A percentile compares a stretch with the other conserved stretches of the same genome.
Evolutionary conservation across 2,888 invertebrate species (phyloP).

Genomic region (Drosophila subquinaria): DNA sequence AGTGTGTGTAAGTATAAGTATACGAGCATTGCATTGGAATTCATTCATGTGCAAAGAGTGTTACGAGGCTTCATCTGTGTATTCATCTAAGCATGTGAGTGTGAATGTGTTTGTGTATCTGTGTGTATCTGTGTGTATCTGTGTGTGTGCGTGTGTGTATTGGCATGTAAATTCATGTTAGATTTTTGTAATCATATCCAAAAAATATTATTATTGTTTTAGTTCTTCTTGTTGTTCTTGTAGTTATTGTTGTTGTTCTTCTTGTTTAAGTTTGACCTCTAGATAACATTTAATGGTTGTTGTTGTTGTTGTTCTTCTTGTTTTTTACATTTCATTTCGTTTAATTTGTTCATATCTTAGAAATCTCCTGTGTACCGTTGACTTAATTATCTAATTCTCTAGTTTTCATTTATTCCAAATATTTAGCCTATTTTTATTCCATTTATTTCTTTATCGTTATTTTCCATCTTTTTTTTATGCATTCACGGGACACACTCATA

Average conservation of each 20-base stretch:
- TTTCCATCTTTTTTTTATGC: neutral
- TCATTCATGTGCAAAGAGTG: constrained; percentile 12
- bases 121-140: constrained; percentile 3
- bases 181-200: constrained; percentile 29
- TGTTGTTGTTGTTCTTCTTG: constrained; percentile 13
- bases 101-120: constrained; percentile 1
- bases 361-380: constrained; percentile 61
- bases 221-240: neutral
- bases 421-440: constrained; percentile 38
- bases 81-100: constrained; percentile 12
- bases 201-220: constrained; percentile 33
- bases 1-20: constrained; percentile 15
- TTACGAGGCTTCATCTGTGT: constrained; percentile 14
- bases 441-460: neutral
- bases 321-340: constrained; percentile 3
- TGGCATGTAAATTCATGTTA: constrained; percentile 42
- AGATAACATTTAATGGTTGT: constrained; percentile 44
- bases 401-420: constrained; percentile 43
- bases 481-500: constrained; percentile 37
- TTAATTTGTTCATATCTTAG: constrained; percentile 19
- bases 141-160: neutral
- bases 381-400: constrained; percentile 37
- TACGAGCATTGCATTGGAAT: constrained; percentile 17
- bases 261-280: constrained; percentile 38
- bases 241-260: constrained; percentile 6